Base-by-base conservation (phyloP, 1,140 invertebrate genomes). In the Drosophila mojavensis region DNA sequence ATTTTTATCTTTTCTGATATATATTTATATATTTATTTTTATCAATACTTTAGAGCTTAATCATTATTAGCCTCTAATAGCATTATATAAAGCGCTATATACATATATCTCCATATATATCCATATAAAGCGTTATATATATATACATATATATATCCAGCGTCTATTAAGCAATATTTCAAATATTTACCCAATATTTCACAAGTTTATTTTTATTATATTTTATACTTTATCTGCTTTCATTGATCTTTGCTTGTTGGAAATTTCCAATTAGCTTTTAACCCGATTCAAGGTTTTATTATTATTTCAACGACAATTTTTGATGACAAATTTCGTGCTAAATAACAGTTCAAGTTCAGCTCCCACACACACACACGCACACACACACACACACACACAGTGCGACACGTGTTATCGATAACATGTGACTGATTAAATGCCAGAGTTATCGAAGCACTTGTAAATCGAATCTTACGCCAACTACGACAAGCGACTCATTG, bases 391-490 rank as follows among this genome's bases (percentile, higher is more conserved):
- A 36, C 6, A 36, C 6, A 36, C 33, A 24, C 20, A 24, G 0
- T 10, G 1, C 33, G 7, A 11, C 36, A 39, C 36, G 36, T 13
- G 36, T 39, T 39, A 39, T 66, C 69, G 64, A 81, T 81, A 82
- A 75, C 69, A 67, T 41, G 39, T 50, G 26, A 48, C 61, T 79
- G 82, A 86, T 86, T 77, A 86, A 88, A 86, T 86, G 45, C 82
- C 83, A 75, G 51, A 78, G 64, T 54, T 81, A 86, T 85, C 81
- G 50, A 61, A 36, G 45, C 61, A 77, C 28, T 58, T 53, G 43
- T 13, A 53, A 20, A 30, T 45, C 41, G 66, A 61, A 50, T 59
- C 48, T 53, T 13, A 60, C 69, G 61, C 55, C 50, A 43, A 60
- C 5, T 43, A 28, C 9, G 41, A 63, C 51, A 61, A 3, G 39